Percentiles rank a stretch among this genome's conserved stretches.
These are phyloP conservation scores for Ferrisia virgata DNA, from an alignment of 2,888 invertebrate species.

Conservation along the genomic window DNA sequence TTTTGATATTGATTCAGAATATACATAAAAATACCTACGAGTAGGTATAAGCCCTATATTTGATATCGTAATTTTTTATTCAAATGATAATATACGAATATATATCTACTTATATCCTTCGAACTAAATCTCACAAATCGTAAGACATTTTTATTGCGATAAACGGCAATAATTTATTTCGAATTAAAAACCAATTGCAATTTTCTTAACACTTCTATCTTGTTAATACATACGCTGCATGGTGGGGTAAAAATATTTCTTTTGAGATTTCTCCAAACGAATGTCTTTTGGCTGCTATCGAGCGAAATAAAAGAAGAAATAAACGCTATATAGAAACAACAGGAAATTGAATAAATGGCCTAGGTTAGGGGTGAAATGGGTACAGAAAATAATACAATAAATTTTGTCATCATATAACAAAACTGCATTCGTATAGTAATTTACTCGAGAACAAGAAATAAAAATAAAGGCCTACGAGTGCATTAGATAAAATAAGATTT, in stretches of 20 bases:
- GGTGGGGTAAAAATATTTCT: not conserved
- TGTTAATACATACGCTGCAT: not conserved
- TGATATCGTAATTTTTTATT: no score
- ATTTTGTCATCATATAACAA: conserved; percentile 1
- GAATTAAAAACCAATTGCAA: not conserved
- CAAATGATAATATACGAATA: no score
- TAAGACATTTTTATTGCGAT: not conserved
- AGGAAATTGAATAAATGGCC: conserved; percentile 1
- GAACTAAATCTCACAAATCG: no score
- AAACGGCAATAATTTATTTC: not conserved
- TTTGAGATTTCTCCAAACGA: not conserved
- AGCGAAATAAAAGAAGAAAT: not conserved
- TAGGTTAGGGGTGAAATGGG: not conserved
- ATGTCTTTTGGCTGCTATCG: not conserved
- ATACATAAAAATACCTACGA: no score
- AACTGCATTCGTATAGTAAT: not conserved
- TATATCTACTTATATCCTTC: no score
- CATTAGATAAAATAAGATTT: not conserved
- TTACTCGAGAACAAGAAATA: not conserved
- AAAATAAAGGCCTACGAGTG: not conserved
- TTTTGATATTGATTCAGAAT: no score
- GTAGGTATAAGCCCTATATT: no score
- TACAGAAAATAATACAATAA: not conserved
- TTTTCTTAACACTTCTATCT: not conserved
- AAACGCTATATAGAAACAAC: conserved; percentile 8